Conservation (phyloP, 2,888 invertebrate genomes). For the Cryptophagus acutangulus region DNA sequence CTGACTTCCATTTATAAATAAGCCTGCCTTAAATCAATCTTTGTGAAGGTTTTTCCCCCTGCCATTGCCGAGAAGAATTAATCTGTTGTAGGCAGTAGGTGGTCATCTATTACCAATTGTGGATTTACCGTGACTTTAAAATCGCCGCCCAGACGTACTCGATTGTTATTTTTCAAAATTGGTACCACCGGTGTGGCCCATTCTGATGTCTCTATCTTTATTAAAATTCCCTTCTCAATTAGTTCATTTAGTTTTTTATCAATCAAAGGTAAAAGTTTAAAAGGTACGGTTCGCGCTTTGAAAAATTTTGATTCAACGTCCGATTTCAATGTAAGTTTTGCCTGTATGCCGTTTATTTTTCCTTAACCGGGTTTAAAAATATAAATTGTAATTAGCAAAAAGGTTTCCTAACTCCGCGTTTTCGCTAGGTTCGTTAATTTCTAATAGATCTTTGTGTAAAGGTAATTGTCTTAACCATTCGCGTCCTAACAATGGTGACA, state of each 20-base stretch:
- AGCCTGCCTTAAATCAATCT: neutral
- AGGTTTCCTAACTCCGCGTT: too few species aligned
- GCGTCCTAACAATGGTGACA: constrained; percentile 27
- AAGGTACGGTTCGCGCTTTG: constrained; percentile 17
- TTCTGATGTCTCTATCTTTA: constrained; percentile 18
- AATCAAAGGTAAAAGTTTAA: constrained; percentile 8
- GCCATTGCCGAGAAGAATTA: too few species aligned
- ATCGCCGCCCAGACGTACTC: too few species aligned
- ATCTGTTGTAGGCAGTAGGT: too few species aligned
- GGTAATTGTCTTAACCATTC: constrained; percentile 25
- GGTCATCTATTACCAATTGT: too few species aligned
- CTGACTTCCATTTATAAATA: neutral
- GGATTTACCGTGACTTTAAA: too few species aligned
- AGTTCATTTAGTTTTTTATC: constrained; percentile 15
- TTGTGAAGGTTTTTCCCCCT: neutral
- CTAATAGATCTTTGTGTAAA: constrained; percentile 6
- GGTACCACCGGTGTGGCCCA: constrained; percentile 22
- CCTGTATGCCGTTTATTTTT: constrained; percentile 13
- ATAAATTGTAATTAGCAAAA: too few species aligned
- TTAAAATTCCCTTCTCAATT: constrained; percentile 17
- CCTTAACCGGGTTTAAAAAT: too few species aligned
- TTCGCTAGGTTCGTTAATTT: constrained; percentile 8
- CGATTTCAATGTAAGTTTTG: constrained; percentile 2
- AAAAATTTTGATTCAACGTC: constrained; percentile 13
- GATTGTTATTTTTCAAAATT: constrained; percentile 24